Base-by-base conservation (phyloP, 2,888 invertebrate species). In the Macaria liturata region DNA sequence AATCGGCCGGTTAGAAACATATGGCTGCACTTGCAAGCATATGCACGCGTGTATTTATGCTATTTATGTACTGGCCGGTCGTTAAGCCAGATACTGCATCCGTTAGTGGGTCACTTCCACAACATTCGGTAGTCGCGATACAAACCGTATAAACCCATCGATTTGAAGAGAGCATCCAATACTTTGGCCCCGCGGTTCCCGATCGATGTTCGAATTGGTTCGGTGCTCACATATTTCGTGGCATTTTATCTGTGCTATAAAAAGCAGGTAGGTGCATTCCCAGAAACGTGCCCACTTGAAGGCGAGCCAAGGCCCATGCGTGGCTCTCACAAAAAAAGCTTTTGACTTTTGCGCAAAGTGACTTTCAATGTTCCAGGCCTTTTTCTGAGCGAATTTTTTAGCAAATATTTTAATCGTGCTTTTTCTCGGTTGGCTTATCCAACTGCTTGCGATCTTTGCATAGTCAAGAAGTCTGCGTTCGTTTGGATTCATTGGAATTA, bases 261-360 rank as follows among this genome's bases (percentile, higher is more conserved):
- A 87, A 83, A 86, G 83, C 91, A 91, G 91, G 91, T 90, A 91
- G 90, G 81, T 81, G 80, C 78, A 81, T 89, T 88, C 89, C 77
- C 79, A 80, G 86, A 85, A 88, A 68, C 65, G 70, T 77, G 71
- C 73, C 74, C 77, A 79, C 82, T 84, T 72, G 80, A 83, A 75
- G 73, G 69, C 69, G 71, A 70, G 69, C 64, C 70, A 66, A 65
- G 70, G 66, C 64, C 68, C 68, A 69, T 62, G 64, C 60, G 67
- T 70, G 72, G 32, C 49, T 55, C 48, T 49, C 8, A 76, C 63
- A 67, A 64, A 71, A 58, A 66, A 61, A n/a, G 57, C 59, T 76
- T 74, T 65, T 63, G 74, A 80, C 61, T 84, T 83, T 82, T 81
- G 77, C 68, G 72, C 73, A 79, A 78, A 73, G 66, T 76, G 77